A percentile compares a stretch with the other conserved stretches of the same genome.
Evolutionary conservation across 2,888 invertebrate genomes (phyloP).

Genomic region (Aplocera efformata): DNA sequence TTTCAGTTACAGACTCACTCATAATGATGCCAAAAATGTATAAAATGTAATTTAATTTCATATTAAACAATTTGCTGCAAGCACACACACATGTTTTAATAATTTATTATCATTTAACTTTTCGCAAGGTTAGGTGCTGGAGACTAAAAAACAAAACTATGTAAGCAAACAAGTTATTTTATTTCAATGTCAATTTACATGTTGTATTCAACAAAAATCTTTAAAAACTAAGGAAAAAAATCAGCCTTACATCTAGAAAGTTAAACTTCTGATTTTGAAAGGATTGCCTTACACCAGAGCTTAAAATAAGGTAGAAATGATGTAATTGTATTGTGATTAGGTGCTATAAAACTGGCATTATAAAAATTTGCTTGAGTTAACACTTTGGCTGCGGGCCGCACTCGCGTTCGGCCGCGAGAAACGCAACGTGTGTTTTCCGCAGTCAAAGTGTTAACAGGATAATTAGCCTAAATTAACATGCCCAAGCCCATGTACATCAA

Average conservation of each 20-base stretch:
- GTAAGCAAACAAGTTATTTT: constrained; percentile 11
- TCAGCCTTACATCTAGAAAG: constrained; percentile 23
- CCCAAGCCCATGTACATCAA: too few relatives aligned
- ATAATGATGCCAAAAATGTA: constrained; percentile 77
- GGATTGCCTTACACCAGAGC: background rate
- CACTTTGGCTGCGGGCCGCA: too few relatives aligned
- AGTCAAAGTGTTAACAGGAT: too few relatives aligned
- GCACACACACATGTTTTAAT: background rate
- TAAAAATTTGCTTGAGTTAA: too few relatives aligned
- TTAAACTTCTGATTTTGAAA: constrained; percentile 5
- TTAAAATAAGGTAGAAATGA: too few relatives aligned
- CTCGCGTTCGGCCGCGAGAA: too few relatives aligned
- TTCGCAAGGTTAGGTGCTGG: too few relatives aligned
- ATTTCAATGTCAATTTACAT: constrained; percentile 13
- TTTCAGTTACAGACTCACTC: constrained; percentile 79
- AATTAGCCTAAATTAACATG: too few relatives aligned
- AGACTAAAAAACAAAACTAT: constrained; percentile 1
- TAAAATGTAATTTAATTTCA: constrained; percentile 48
- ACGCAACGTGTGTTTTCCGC: too few relatives aligned
- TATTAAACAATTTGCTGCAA: constrained; percentile 6
- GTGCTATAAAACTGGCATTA: too few relatives aligned
- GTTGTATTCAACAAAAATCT: constrained; percentile 4
- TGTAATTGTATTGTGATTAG: too few relatives aligned
- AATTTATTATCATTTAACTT: too few relatives aligned
- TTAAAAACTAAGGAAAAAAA: constrained; percentile 9